Evolutionary conservation across 1,140 invertebrate species (phyloP), one percentile per base, ranked within the genome.

Genomic region (Colletes latitarsis): DNA sequence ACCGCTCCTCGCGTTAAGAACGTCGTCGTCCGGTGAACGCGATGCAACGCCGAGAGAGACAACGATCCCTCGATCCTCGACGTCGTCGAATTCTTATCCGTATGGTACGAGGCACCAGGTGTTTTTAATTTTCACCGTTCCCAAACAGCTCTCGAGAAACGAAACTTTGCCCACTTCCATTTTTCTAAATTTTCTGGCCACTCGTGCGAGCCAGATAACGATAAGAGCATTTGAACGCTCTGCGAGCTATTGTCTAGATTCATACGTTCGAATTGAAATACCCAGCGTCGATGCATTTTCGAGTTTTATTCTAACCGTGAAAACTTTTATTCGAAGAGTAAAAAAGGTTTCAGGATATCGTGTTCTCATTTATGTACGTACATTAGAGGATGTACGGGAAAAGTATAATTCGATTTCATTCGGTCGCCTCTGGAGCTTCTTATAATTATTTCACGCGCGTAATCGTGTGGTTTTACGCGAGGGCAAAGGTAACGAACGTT

Each of bases 61-160:
- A 58, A 52, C 14, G 69, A 67, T 73, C 81, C 69, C 72, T 77
- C 72, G 73, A 84, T 84, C 49, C 52, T 30, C 62, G 67, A 55
- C 14, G n/a, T 46, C 62, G 66, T 15, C 30, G 46, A 55, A 5
- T n/a, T 17, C 53, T 17, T 57, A 5, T 58, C 49, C 53, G 77
- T 10, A 10, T 15, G 14, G 9, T 14, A 30, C 21, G 0, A 15
- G 49, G 12, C 17, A 69, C 15, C 67, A 39, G 67, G 8, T 69
- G 52, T 21, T 69, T 69, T 69, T 53, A 53, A 55, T 69, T 69
- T 55, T 30, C 49, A 3, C 30, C 12, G 6, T 39, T 62, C 53
- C 17, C 17, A 12, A 17, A 12, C 46, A 15, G 69, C 30, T 17
- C 15, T 67, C 69, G 68, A n/a, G 30, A 39, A 57, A 41, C 49